Percentiles rank a stretch among this genome's conserved stretches.
phyloP scores from a whole-genome alignment of 2,888 invertebrate species.

The Aphrophora alni region DNA sequence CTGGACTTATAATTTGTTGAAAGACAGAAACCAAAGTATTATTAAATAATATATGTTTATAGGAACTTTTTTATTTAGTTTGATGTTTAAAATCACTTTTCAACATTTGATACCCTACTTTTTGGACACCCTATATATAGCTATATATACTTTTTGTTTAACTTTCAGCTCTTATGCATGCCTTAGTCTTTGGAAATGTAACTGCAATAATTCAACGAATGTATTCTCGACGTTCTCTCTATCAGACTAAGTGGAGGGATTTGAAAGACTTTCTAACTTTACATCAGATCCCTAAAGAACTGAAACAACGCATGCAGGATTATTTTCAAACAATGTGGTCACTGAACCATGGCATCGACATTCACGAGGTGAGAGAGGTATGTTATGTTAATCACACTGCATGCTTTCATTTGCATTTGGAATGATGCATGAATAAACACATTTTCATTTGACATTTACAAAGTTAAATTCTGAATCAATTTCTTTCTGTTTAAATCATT shows the following conservation, averaged over 20 bases:
- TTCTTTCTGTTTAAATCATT: not conserved
- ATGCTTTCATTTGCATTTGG: constrained; percentile 16
- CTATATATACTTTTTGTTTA: too few relatives aligned
- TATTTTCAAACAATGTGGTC: constrained; percentile 99
- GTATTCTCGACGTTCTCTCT: constrained; percentile 92
- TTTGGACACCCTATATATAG: too few relatives aligned
- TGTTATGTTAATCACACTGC: constrained; percentile 37
- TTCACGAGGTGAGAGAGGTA: constrained; percentile 79
- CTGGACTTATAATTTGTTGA: too few relatives aligned
- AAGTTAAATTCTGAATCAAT: not conserved
- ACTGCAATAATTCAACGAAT: constrained; percentile 97
- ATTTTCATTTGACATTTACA: not conserved
- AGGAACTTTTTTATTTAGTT: too few relatives aligned
- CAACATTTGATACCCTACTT: too few relatives aligned
- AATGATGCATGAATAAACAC: not conserved
- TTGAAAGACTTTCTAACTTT: constrained; percentile 93
- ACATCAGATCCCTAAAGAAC: constrained; percentile 94
- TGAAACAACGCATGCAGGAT: constrained; percentile 95
- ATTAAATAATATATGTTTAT: too few relatives aligned
- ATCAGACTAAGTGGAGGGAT: constrained; percentile 94
- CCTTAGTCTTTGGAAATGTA: constrained; percentile 96
- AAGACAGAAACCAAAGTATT: too few relatives aligned
- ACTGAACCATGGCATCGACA: constrained; percentile 95
- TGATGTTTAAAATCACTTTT: too few relatives aligned
- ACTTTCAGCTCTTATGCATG: constrained; percentile 91